Conservation (phyloP, 2,888 invertebrate species). For the Dorcus parallelipipedus region DNA sequence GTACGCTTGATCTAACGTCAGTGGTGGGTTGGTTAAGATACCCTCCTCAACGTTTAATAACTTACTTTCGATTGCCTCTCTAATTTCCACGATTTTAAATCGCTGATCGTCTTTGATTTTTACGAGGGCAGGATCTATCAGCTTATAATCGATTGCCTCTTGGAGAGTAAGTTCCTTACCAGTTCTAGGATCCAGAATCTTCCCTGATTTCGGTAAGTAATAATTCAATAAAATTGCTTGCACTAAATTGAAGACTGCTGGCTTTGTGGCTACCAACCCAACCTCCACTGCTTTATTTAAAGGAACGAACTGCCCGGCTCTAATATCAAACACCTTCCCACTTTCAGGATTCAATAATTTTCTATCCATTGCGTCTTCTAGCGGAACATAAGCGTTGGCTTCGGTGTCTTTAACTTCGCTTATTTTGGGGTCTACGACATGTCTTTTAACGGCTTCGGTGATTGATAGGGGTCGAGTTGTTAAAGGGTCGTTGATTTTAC, state of each 20-base stretch:
- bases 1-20: conserved; percentile 74
- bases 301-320: conserved; percentile 65
- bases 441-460: conserved; percentile 72
- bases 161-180: conserved; percentile 71
- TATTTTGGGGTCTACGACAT: conserved; percentile 77
- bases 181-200: conserved; percentile 73
- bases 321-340: conserved; percentile 71
- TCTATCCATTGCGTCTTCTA: conserved; percentile 70
- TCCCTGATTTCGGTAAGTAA: conserved; percentile 69
- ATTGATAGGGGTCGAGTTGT: conserved; percentile 70
- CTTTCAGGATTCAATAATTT: conserved; percentile 66
- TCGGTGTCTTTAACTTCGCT: conserved; percentile 77
- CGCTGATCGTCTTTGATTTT: conserved; percentile 71
- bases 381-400: conserved; percentile 66
- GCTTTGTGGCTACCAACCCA: conserved; percentile 66
- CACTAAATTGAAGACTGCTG: conserved; percentile 66
- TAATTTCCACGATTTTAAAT: conserved; percentile 63
- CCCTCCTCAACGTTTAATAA: conserved; percentile 71
- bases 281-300: conserved; percentile 68
- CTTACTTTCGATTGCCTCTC: conserved; percentile 66
- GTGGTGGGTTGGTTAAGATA: conserved; percentile 63
- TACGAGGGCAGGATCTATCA: conserved; percentile 69
- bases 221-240: conserved; percentile 75
- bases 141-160: conserved; percentile 69
- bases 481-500: conserved; percentile 69